Percentiles rank a stretch among this genome's conserved stretches.
Evolutionary conservation across 2,113 vertebrate genomes (phyloP).

Genomic region (Psittacula cyanocephala): DNA sequence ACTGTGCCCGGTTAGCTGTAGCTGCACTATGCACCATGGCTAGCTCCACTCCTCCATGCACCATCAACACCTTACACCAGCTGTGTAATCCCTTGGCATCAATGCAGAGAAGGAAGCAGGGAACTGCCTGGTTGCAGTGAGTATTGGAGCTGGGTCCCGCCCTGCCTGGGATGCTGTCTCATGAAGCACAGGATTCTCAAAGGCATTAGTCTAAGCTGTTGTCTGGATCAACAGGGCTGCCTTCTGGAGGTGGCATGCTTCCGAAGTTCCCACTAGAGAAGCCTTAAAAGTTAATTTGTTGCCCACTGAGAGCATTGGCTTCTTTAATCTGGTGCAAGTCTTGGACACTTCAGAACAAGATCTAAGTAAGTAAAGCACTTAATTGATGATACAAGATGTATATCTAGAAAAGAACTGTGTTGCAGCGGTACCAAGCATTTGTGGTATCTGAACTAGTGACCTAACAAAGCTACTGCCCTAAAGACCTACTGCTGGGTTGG

Average conservation of each 20-base stretch:
- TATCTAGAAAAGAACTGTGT: neutral
- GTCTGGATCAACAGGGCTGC: neutral
- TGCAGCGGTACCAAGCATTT: neutral
- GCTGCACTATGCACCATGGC: neutral
- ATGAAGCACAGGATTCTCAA: rapidly evolving
- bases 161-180: neutral
- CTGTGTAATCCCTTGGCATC: rapidly evolving
- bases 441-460: neutral
- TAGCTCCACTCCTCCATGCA: neutral
- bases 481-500: rapidly evolving
- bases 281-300: neutral
- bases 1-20: neutral
- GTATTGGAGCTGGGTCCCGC: neutral
- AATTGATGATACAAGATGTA: neutral
- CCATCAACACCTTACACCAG: rapidly evolving
- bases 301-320: neutral
- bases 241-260: neutral
- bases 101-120: rapidly evolving
- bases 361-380: neutral
- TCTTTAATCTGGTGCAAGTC: neutral
- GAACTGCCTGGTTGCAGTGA: neutral
- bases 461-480: neutral
- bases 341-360: neutral
- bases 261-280: neutral
- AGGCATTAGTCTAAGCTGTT: rapidly evolving